Evolutionary conservation across 92 coral and sea anemone genomes (phyloP).

Genomic region (Desmophyllum pertusum): DNA sequence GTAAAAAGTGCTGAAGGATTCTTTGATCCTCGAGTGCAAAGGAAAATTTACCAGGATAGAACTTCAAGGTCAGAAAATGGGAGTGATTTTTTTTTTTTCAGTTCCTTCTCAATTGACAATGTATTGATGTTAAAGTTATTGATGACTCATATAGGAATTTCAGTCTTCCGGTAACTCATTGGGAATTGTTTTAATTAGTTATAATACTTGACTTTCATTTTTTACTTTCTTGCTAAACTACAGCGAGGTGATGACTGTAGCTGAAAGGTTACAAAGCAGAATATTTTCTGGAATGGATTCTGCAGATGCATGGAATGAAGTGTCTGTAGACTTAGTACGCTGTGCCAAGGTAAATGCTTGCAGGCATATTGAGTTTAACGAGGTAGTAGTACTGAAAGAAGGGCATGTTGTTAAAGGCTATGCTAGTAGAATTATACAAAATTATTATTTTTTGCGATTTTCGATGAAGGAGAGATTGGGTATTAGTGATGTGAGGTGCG

Average conservation of each 20-base stretch:
- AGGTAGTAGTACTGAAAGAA: too few species aligned
- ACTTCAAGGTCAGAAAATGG: constrained; percentile 83
- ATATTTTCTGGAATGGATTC: constrained; percentile 72
- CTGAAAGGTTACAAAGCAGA: constrained; percentile 68
- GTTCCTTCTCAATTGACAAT: neutral
- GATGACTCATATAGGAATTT: too few species aligned
- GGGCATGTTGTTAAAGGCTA: too few species aligned
- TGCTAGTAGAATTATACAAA: too few species aligned
- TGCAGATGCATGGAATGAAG: constrained; percentile 78
- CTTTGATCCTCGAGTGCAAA: constrained; percentile 65
- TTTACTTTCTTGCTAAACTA: neutral
- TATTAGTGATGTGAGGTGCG: too few species aligned
- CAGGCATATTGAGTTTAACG: neutral
- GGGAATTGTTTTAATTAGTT: neutral
- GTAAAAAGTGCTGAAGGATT: constrained; percentile 56
- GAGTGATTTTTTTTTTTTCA: neutral
- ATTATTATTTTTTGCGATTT: too few species aligned
- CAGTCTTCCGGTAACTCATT: too few species aligned
- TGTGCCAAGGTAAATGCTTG: constrained; percentile 76
- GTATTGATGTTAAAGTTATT: too few species aligned
- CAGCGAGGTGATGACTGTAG: constrained; percentile 68
- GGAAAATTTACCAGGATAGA: constrained; percentile 54
- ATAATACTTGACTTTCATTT: neutral
- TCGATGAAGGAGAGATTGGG: too few species aligned
- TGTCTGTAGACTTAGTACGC: constrained; percentile 78